phyloP scores from a whole-genome alignment of 1,140 invertebrate species.

The Amphibalanus amphitrite region DNA sequence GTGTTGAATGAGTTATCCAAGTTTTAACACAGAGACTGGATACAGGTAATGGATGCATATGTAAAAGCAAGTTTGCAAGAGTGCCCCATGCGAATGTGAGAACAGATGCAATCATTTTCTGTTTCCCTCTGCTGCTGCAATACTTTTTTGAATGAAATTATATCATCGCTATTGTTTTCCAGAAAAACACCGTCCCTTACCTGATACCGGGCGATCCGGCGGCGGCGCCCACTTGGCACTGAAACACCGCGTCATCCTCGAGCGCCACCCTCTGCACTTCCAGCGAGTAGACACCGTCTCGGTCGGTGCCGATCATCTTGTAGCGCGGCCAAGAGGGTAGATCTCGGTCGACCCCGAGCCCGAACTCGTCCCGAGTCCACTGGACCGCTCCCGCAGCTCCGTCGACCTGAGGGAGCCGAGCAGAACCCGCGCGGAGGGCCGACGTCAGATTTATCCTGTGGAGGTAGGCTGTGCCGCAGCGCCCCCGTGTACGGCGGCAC shows the following conservation, averaged over 20 bases:
- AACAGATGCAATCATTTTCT: too few relatives aligned
- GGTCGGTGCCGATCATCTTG: constrained; percentile 79
- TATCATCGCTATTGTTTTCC: too few relatives aligned
- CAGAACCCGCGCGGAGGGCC: background rate
- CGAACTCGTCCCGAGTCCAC: constrained; percentile 90
- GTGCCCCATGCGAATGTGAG: too few relatives aligned
- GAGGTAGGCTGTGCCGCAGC: too few relatives aligned
- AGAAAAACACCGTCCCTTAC: background rate
- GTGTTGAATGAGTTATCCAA: too few relatives aligned
- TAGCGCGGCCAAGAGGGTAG: constrained; percentile 78
- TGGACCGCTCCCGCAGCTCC: constrained; percentile 71
- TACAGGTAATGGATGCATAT: too few relatives aligned
- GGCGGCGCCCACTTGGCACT: constrained; percentile 54
- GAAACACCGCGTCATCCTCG: constrained; percentile 76
- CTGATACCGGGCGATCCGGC: constrained; percentile 16
- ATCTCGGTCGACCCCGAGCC: constrained; percentile 68
- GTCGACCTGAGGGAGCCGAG: constrained; percentile 33
- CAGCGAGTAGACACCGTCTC: constrained; percentile 53
- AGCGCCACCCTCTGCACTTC: constrained; percentile 71
- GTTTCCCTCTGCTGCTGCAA: too few relatives aligned
- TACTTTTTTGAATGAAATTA: too few relatives aligned
- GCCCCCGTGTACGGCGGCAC: too few relatives aligned
- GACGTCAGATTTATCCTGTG: too few relatives aligned
- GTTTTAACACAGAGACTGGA: too few relatives aligned
- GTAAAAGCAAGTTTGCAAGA: too few relatives aligned